Conservation (phyloP, 2,888 invertebrate genomes). For the Diaperis boleti region DNA sequence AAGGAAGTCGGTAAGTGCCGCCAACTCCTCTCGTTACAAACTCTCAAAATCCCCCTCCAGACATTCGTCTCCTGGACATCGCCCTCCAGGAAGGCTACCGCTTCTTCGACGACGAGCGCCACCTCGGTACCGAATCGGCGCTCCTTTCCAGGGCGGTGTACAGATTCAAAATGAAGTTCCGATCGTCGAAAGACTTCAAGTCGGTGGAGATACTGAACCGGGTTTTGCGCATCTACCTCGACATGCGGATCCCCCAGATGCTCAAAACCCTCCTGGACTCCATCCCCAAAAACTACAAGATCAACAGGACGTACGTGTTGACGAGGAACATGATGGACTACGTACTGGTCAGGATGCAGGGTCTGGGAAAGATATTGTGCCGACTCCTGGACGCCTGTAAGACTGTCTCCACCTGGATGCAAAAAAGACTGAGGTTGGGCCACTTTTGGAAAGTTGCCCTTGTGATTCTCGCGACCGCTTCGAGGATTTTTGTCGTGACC, state of each 20-base stretch:
- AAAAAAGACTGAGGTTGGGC: conserved; percentile 62
- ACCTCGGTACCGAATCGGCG: conserved; percentile 64
- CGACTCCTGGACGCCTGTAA: conserved; percentile 62
- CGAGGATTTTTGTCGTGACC: conserved; percentile 65
- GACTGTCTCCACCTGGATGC: conserved; percentile 60
- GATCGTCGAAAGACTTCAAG: conserved; percentile 68
- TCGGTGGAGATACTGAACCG: conserved; percentile 66
- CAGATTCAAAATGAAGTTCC: conserved; percentile 68
- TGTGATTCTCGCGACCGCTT: conserved; percentile 63
- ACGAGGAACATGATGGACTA: conserved; percentile 67
- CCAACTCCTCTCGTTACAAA: conserved; percentile 6
- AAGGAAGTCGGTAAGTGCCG: neutral
- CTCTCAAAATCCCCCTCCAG: conserved; percentile 46
- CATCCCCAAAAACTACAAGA: conserved; percentile 43
- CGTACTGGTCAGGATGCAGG: conserved; percentile 66
- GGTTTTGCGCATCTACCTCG: conserved; percentile 64
- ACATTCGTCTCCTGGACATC: conserved; percentile 47
- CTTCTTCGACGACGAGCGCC: conserved; percentile 55
- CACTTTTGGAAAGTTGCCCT: conserved; percentile 66
- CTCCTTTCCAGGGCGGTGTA: conserved; percentile 66
- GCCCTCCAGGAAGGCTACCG: conserved; percentile 49
- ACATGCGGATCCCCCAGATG: conserved; percentile 58
- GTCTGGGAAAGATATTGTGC: conserved; percentile 65
- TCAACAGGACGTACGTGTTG: conserved; percentile 60
- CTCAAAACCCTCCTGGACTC: conserved; percentile 51